A percentile compares a stretch with the other conserved stretches of the same genome.
Evolutionary conservation across 2,888 invertebrate species (phyloP).

Genomic region (Agrochola lota): DNA sequence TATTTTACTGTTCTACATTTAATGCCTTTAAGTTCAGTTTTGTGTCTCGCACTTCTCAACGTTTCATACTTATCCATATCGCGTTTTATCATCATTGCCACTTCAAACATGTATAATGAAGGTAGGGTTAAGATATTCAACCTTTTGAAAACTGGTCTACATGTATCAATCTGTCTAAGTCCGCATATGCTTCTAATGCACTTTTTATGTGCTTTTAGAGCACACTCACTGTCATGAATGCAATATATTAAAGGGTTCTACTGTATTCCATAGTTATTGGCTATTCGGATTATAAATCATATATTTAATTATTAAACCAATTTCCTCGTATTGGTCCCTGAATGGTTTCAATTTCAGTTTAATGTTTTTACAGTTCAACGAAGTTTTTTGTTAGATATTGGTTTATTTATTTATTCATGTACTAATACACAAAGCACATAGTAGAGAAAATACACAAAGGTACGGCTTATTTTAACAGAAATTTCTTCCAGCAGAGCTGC

Average conservation of each 20-base stretch:
- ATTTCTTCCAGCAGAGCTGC: not conserved
- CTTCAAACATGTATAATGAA: too few relatives aligned
- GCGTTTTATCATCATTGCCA: too few relatives aligned
- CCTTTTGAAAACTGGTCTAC: too few relatives aligned
- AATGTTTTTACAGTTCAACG: not conserved
- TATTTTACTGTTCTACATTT: too few relatives aligned
- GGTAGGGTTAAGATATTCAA: too few relatives aligned
- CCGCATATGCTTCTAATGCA: too few relatives aligned
- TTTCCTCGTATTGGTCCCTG: slow-evolving; percentile 25
- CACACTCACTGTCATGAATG: too few relatives aligned
- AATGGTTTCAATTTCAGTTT: slow-evolving; percentile 17
- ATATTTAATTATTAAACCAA: slow-evolving; percentile 15
- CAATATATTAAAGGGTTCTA: slow-evolving; percentile 11
- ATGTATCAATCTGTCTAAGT: too few relatives aligned
- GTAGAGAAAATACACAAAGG: not conserved
- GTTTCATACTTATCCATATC: too few relatives aligned
- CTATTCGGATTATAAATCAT: slow-evolving; percentile 13
- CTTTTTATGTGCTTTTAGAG: too few relatives aligned
- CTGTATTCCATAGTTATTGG: slow-evolving; percentile 9
- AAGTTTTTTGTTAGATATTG: not conserved
- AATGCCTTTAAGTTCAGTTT: too few relatives aligned
- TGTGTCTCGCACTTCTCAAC: too few relatives aligned
- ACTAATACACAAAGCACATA: not conserved
- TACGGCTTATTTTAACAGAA: not conserved
- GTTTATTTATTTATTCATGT: not conserved